Evolutionary conservation across 1,140 invertebrate species (phyloP), one percentile per base, ranked within the genome.

Genomic region (Prorops nasuta): DNA sequence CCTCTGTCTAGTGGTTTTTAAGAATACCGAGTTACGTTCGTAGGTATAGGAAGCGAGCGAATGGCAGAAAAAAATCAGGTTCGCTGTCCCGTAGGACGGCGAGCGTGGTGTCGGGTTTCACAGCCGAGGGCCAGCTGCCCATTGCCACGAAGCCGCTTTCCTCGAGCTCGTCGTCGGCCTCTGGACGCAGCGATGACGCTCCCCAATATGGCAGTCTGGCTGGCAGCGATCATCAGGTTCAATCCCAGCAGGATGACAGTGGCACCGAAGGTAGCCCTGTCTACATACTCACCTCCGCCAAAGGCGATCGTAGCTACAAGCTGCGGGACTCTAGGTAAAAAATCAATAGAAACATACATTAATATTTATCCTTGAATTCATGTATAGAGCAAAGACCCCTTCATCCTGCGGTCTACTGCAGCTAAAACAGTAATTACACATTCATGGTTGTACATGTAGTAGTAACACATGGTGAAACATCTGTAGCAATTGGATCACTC

Each of bases 61-160:
- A 73, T 69, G 72, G 74, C 56, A 69, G 72, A 64, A 76, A 76
- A 68, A 78, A 77, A 64, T 67, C 67, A 68, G 67, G 62, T 66
- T 68, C 72, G 69, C 58, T 69, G 63, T 70, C 68, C 54, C 63
- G 63, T 61, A 75, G 74, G 65, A 72, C 72, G 63, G 66, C 67
- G 48, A 73, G 58, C 56, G 66, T 73, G 60, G 69, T 72, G 54
- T 60, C 69, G 34, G 69, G 74, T 56, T 73, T 69, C 49, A 53
- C 63, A 50, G 58, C 56, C 34, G 72, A 71, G 38, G 62, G 58
- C 35, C 58, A 67, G 6, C 46, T 71, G 36, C 44, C 67, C 43
- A 55, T 62, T 51, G 58, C 64, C 18, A 49, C 66, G 20, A 71
- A 70, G 56, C 58, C 60, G 20, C 63, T 70, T 16, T 78, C 76